These are phyloP conservation scores for Oryzaephilus surinamensis DNA, from an alignment of 1,140 invertebrate species.

Conservation along the genomic window DNA sequence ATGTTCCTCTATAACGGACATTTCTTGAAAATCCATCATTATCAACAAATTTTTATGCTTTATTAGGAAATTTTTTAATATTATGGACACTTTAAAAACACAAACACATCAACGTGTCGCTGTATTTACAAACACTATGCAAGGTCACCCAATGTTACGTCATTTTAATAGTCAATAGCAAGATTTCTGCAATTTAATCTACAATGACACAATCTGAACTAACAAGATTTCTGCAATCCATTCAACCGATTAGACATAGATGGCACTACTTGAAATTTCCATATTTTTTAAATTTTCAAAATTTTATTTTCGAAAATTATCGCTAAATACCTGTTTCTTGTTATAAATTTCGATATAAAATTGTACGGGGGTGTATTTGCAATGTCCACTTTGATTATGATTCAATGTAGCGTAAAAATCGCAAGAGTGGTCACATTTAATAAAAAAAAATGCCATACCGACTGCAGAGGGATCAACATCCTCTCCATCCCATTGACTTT, in stretches of 20 bases:
- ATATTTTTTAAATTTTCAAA: no score
- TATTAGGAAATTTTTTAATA: neutral
- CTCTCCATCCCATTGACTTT: neutral
- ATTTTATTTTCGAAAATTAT: no score
- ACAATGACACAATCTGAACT: neutral
- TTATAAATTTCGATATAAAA: no score
- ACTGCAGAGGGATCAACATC: neutral
- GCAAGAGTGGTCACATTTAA: no score
- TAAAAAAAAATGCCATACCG: no score
- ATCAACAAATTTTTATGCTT: neutral
- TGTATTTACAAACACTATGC: constrained; percentile 22
- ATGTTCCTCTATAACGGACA: constrained; percentile 32
- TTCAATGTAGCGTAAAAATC: no score
- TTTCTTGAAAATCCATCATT: constrained; percentile 32
- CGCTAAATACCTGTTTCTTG: no score
- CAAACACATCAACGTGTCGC: constrained; percentile 20
- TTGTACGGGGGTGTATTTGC: no score
- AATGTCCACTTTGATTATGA: no score
- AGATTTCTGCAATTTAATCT: constrained; percentile 1
- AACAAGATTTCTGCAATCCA: no score
- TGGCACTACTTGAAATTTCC: no score
- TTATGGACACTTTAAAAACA: neutral
- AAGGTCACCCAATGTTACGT: constrained; percentile 19
- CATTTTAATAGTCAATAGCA: constrained; percentile 3
- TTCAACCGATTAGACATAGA: no score